Evolutionary conservation across 2,113 vertebrate species (phyloP).

Genomic region (Centropus bengalensis): DNA sequence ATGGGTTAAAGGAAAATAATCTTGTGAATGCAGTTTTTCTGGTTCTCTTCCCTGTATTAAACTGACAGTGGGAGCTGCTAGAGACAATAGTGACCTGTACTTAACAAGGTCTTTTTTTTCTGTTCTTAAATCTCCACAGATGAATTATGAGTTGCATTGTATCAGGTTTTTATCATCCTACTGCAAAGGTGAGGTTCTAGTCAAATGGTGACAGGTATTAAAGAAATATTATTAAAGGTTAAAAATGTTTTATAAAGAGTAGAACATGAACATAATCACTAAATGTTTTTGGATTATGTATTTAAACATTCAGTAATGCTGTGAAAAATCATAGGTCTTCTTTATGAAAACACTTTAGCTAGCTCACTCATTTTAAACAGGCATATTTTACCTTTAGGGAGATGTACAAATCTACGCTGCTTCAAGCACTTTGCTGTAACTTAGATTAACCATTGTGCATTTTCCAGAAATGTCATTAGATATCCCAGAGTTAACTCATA

Average conservation of each 20-base stretch:
- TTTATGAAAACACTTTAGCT: slow-evolving; percentile 14
- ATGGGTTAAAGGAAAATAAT: not conserved
- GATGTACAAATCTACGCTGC: not conserved
- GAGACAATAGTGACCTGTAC: not conserved
- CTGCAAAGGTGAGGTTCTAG: not conserved
- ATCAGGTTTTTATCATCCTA: not conserved
- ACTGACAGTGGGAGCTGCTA: not conserved
- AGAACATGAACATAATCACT: not conserved
- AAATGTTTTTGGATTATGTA: slow-evolving; percentile 27
- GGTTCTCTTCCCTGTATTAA: not conserved
- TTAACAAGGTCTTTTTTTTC: not conserved
- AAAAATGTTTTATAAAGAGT: slow-evolving; percentile 16
- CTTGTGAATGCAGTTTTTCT: not conserved
- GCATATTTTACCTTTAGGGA: slow-evolving; percentile 33
- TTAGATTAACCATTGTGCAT: not conserved
- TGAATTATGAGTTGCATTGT: not conserved
- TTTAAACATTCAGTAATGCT: slow-evolving; percentile 16
- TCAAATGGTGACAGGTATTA: not conserved
- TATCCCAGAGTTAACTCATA: not conserved
- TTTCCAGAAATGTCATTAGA: slow-evolving; percentile 15
- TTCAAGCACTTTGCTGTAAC: not conserved
- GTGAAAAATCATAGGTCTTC: not conserved
- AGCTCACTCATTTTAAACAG: slow-evolving; percentile 42
- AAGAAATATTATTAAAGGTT: not conserved
- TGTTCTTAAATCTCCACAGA: not conserved